Evolutionary conservation across 2,888 invertebrate genomes (phyloP).

Genomic region (Agelastica alni): DNA sequence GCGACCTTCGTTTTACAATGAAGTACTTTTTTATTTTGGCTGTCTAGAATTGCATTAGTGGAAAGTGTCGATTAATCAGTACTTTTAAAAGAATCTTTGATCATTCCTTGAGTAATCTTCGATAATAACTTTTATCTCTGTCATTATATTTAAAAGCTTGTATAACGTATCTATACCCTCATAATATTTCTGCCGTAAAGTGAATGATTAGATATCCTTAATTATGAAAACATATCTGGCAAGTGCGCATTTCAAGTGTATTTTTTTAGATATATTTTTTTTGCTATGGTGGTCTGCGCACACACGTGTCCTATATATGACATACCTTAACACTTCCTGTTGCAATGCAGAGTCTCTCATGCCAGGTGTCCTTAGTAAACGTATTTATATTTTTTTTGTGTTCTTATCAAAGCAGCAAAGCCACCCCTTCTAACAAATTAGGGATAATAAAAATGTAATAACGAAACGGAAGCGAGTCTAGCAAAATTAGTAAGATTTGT

Average conservation of each 20-base stretch:
- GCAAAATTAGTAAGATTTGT: too few species aligned
- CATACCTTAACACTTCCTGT: conserved; percentile 19
- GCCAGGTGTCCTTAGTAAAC: conserved; percentile 18
- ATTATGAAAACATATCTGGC: conserved; percentile 8
- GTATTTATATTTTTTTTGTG: conserved; percentile 8
- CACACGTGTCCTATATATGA: conserved; percentile 16
- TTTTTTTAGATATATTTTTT: conserved; percentile 14
- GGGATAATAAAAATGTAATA: not conserved
- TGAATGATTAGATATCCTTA: not conserved
- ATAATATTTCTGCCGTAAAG: not conserved
- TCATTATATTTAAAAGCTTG: too few species aligned
- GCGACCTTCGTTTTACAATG: too few species aligned
- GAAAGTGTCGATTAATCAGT: too few species aligned
- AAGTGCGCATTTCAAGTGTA: conserved; percentile 12
- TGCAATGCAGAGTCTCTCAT: conserved; percentile 10
- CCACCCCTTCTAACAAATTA: conserved; percentile 16
- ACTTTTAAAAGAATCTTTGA: too few species aligned
- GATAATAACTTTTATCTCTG: too few species aligned
- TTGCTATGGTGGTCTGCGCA: conserved; percentile 20
- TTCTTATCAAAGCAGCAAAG: conserved; percentile 11
- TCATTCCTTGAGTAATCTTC: too few species aligned
- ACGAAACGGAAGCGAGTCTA: too few species aligned
- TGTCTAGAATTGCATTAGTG: too few species aligned
- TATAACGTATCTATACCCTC: not conserved
- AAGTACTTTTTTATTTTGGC: too few species aligned